These are phyloP conservation scores for Triplophysa siluroides DNA, from an alignment of 2,113 vertebrate genomes.

Conservation along the genomic window DNA sequence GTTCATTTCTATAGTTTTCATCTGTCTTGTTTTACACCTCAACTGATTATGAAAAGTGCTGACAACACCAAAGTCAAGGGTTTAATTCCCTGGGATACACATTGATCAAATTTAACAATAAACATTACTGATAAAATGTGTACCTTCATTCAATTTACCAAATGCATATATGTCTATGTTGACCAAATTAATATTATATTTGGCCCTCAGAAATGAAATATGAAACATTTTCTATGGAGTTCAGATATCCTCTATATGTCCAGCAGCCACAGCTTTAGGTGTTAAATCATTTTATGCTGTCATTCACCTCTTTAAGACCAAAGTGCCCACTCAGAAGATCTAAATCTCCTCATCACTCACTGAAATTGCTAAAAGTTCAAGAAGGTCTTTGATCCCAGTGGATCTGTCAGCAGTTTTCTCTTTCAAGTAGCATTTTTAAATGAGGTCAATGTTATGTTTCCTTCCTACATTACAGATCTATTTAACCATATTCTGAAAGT, in stretches of 20 bases:
- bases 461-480: neutral
- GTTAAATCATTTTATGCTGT: conserved; percentile 10
- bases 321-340: neutral
- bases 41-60: too few species aligned
- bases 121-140: too few species aligned
- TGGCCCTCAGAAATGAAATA: neutral
- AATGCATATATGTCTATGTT: neutral
- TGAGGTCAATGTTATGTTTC: neutral
- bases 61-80: too few species aligned
- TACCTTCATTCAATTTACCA: too few species aligned
- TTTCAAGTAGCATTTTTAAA: neutral
- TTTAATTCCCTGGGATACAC: neutral
- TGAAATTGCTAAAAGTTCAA: neutral
- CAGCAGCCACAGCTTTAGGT: neutral
- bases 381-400: neutral
- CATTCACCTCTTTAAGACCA: conserved; percentile 17
- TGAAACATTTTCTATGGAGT: neutral
- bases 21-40: neutral
- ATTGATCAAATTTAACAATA: neutral
- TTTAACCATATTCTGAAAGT: neutral
- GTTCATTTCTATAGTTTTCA: too few species aligned
- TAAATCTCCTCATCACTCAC: neutral
- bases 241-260: neutral
- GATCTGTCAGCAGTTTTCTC: neutral
- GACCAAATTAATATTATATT: neutral